Evolutionary conservation across 2,888 invertebrate species (phyloP), one percentile per base, ranked within the genome.

Genomic region (Drosophila mimica): DNA sequence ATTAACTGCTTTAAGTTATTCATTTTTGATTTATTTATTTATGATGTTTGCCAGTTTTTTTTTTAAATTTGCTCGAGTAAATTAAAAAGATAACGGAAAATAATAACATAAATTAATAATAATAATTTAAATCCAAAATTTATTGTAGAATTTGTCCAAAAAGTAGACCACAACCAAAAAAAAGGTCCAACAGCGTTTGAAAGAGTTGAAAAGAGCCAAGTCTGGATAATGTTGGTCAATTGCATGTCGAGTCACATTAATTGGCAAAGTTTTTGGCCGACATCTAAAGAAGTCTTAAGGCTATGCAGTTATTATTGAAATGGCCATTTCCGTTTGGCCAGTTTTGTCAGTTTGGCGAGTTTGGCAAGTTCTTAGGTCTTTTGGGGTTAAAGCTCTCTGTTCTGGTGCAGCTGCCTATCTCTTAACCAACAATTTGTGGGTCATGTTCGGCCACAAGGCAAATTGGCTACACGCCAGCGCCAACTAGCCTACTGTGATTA

Each of bases 401-500:
- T 30, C n/a, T 8, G 15, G 31, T 52, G 13, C 49, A 49, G 6
- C 20, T 54, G 60, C 33, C 38, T 31, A 38, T 34, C 11, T 34
- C 8, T 31, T 36, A 13, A 20, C 33, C 56, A 63, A 38, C 63
- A 48, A 61, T 60, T 63, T 70, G 64, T 52, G 63, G 54, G 68
- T 59, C 43, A 34, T 31, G 52, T 30, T 28, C 38, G 71, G 64
- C 56, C 68, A 62, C 63, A 58, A 68, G 70, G 64, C 56, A 72
- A 81, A 79, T 81, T 82, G 78, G 79, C 71, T 64, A 67, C 49
- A 72, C 51, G 71, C 67, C 70, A 66, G 65, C 68, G 62, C 25
- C 25, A 46, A 15, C 56, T 81, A 76, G 79, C 76, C 79, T 54
- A 80, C 75, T 83, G 65, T 83, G 80, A 83, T 83, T 83, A 82